These are phyloP conservation scores for Nomia melanderi DNA, from an alignment of 1,140 invertebrate genomes.

Conservation along the genomic window DNA sequence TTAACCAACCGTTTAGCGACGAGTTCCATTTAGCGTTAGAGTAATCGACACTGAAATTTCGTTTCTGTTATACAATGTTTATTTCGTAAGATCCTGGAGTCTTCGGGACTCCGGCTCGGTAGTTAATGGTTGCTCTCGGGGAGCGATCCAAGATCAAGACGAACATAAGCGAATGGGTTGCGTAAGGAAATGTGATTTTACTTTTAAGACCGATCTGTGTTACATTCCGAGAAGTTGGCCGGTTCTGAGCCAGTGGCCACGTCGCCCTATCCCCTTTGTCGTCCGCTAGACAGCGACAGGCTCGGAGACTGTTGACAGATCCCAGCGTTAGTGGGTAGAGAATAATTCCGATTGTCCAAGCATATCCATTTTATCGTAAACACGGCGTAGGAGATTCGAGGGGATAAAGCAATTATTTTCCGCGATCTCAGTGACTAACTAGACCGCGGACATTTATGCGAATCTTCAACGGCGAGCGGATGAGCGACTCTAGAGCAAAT, in stretches of 20 bases:
- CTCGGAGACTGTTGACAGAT: not conserved
- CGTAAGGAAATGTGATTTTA: slow-evolving; percentile 59
- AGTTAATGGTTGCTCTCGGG: no score
- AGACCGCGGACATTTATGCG: not conserved
- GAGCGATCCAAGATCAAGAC: not conserved
- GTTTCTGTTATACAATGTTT: no score
- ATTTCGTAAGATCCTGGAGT: no score
- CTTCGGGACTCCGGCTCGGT: no score
- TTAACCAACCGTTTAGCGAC: no score
- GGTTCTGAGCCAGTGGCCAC: slow-evolving; percentile 54
- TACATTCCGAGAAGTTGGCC: slow-evolving; percentile 37
- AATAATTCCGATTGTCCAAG: not conserved
- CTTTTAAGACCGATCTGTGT: slow-evolving; percentile 60
- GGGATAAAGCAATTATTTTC: slow-evolving; percentile 11
- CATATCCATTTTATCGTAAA: slow-evolving; percentile 3
- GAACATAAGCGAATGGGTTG: slow-evolving; percentile 47
- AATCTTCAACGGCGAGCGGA: no score
- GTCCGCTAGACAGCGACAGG: slow-evolving; percentile 31
- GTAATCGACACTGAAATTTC: no score
- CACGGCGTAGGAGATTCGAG: slow-evolving; percentile 4
- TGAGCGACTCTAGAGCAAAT: no score
- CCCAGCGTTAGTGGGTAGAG: slow-evolving; percentile 13
- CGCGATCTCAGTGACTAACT: slow-evolving; percentile 37
- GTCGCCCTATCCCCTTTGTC: slow-evolving; percentile 43
- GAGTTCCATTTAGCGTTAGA: no score